Evolutionary conservation across 2,113 vertebrate genomes (phyloP), one percentile per base, ranked within the genome.

Genomic region (Triplophysa dalaica): DNA sequence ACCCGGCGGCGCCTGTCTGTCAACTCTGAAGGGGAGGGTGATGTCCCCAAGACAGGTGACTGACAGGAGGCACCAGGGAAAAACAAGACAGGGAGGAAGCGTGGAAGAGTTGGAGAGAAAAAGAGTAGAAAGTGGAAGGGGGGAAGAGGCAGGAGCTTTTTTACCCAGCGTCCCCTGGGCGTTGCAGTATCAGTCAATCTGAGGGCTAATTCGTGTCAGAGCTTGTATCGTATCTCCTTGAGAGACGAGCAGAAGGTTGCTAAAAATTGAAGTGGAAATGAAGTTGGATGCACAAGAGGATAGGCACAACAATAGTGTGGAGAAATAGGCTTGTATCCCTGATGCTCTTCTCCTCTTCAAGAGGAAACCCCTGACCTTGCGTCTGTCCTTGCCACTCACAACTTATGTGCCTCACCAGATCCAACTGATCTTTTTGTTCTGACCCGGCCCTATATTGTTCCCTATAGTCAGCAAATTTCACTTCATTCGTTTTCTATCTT

Each of bases 261-360:
- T 96, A 95, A 97, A 92, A 97, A 98, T 95, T 95, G 95, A 96
- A 98, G 95, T 97, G 96, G 95, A 96, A 97, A 98, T 96, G 95
- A 96, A 97, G 94, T 96, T 93, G 92, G 94, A 94, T 92, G 94
- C 94, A 94, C 93, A 82, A 89, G 93, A 95, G 94, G 92, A 94
- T 93, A 92, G 84, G 78, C 78, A 91, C 91, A 92, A 94, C 89
- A 91, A 94, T 91, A 89, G 92, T 86, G 86, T 88, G 87, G 91
- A 86, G 84, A 90, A 93, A 93, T 90, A 89, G 92, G 90, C 93
- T 92, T 88, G 93, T 91, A 89, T 89, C 90, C 90, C 88, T 85
- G 88, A 90, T 93, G 90, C 87, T 89, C 91, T 91, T 89, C 90
- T 88, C 87, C 88, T 88, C 87, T 86, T 88, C 84, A 85, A 88